Evolutionary conservation across 2,113 vertebrate species (phyloP), one percentile per base, ranked within the genome.

Genomic region (Equus przewalskii): DNA sequence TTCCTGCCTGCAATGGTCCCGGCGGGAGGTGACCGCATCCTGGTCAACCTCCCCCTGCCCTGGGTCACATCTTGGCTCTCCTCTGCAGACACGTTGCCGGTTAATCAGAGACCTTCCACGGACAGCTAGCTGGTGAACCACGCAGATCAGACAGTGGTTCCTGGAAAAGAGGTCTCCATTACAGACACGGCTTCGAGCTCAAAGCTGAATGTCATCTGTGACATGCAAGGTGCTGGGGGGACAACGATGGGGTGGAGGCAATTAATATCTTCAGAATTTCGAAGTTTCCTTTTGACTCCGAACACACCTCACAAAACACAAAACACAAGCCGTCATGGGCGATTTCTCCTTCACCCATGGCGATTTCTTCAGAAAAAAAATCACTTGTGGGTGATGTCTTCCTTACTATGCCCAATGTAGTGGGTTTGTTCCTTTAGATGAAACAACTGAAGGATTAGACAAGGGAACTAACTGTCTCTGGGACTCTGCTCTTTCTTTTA

Each of bases 51-150:
- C 30, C 46, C 33, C 54, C 30, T 15, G 76, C 21, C 49, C 30
- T 0, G 41, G 58, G 80, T 44, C 75, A 56, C 76, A 75, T 79
- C 24, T 30, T 93, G 95, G 92, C 80, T 98, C 86, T 94, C 56
- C 95, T 92, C 97, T 89, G 89, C 80, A 58, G 89, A 97, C 28
- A 81, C 46, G 65, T 5, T n/a, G n/a, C 41, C 46, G 73, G 49
- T 87, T 65, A 72, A 94, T 22, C 65, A 94, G 98, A 87, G 92
- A 85, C 92, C 98, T 98, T 98, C 97, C 95, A 69, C 2, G 36
- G 58, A 84, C 15, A 93, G 62, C 73, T 76, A 83, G 1, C 15
- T n/a, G 92, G 96, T 28, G 33, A 88, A 93, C 67, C 94, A 72
- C 65, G 93, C 13, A 96, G 54, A 97, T 46, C 89, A 80, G 93